phyloP scores from a whole-genome alignment of 53 echinoderm and acorn worm genomes.

The Mesocentrotus franciscanus region DNA sequence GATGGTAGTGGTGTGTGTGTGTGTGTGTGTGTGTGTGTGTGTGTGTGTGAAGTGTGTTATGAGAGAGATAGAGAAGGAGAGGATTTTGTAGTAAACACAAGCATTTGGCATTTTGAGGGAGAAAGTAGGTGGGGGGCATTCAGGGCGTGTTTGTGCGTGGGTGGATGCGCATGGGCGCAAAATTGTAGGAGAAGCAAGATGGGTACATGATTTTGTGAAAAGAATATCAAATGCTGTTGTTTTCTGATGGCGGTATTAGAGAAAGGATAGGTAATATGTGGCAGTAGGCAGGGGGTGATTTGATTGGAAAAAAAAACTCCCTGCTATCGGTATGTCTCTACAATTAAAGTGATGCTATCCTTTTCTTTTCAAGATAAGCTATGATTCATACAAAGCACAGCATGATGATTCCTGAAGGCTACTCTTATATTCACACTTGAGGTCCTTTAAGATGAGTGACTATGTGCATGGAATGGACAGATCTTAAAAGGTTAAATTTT shows the following conservation, averaged over 20 bases:
- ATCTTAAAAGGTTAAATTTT: slow-evolving; percentile 16
- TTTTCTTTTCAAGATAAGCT: neutral
- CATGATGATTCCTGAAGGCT: neutral
- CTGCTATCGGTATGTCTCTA: neutral
- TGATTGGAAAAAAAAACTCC: slow-evolving; percentile 1
- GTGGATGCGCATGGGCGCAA: slow-evolving; percentile 27
- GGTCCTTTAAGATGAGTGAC: neutral
- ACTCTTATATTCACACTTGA: neutral
- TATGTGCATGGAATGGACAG: neutral
- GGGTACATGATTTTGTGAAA: neutral
- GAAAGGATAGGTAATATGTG: neutral
- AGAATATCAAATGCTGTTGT: slow-evolving; percentile 24
- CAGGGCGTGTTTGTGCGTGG: slow-evolving; percentile 43
- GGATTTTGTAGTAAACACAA: slow-evolving; percentile 49
- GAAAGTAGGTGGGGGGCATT: slow-evolving; percentile 39
- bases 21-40: slow-evolving; percentile 11
- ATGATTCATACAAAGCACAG: neutral
- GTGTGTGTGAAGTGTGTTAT: neutral
- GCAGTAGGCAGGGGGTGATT: neutral
- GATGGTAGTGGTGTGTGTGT: neutral
- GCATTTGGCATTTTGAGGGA: slow-evolving; percentile 2
- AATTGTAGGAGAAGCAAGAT: neutral
- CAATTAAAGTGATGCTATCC: slow-evolving; percentile 7
- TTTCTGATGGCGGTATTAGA: neutral
- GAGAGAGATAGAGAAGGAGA: slow-evolving; percentile 13